phyloP scores from a whole-genome alignment of 2,113 vertebrate species.

The Toxotes jaculatrix region DNA sequence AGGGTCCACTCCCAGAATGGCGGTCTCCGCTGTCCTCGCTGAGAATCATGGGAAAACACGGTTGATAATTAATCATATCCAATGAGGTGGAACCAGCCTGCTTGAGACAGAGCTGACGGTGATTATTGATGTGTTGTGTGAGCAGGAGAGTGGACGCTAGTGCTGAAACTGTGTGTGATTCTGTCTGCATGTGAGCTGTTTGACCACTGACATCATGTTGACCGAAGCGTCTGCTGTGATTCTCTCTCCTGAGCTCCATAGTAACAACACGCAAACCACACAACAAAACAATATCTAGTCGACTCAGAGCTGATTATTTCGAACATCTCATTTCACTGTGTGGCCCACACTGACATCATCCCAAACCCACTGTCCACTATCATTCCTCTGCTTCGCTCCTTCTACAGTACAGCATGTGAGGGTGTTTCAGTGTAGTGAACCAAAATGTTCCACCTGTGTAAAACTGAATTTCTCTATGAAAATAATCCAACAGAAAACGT shows the following conservation, averaged over 20 bases:
- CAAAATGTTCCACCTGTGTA: too few relatives aligned
- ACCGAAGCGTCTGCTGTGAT: slow-evolving; percentile 2
- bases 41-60: slow-evolving; percentile 81
- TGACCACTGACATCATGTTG: slow-evolving; percentile 37
- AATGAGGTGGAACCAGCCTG: slow-evolving; percentile 81
- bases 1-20: slow-evolving; percentile 70
- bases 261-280: background rate
- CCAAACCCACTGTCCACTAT: slow-evolving; percentile 21
- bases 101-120: slow-evolving; percentile 50
- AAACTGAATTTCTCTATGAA: too few relatives aligned
- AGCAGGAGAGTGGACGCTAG: slow-evolving; percentile 21
- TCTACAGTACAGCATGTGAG: slow-evolving; percentile 17
- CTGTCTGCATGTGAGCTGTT: slow-evolving; percentile 43
- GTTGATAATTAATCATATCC: slow-evolving; percentile 82
- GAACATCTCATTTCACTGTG: slow-evolving; percentile 24
- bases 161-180: slow-evolving; percentile 27
- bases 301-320: slow-evolving; percentile 38
- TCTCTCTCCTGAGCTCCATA: slow-evolving; percentile 12
- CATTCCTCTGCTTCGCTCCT: slow-evolving; percentile 29
- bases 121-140: slow-evolving; percentile 69
- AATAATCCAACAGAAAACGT: too few relatives aligned
- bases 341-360: slow-evolving; percentile 30
- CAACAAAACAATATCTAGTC: slow-evolving; percentile 13
- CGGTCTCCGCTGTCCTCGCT: slow-evolving; percentile 70
- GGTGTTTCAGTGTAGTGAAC: background rate